Percentiles rank a stretch among this genome's conserved stretches.
These are phyloP conservation scores for Scaptodrosophila lebanonensis DNA, from an alignment of 1,140 invertebrate genomes.

Conservation along the genomic window DNA sequence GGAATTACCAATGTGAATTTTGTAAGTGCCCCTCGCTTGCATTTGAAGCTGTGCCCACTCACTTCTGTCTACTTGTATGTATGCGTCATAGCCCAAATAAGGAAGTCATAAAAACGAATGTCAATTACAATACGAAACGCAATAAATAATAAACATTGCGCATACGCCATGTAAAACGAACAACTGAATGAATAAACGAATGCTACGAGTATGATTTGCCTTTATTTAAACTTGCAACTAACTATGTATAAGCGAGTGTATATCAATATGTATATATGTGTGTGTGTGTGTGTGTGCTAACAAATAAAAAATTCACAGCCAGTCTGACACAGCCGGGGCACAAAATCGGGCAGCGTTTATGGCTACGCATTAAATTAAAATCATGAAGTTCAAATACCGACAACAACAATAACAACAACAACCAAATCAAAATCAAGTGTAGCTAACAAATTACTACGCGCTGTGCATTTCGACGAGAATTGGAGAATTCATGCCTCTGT, in stretches of 20 bases:
- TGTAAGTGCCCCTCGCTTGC: too few species aligned
- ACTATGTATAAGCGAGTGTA: too few species aligned
- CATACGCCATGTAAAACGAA: constrained; percentile 40
- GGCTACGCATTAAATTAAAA: constrained; percentile 31
- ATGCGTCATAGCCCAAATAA: constrained; percentile 30
- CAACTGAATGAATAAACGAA: too few species aligned
- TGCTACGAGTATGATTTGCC: constrained; percentile 12
- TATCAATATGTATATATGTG: too few species aligned
- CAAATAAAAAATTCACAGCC: too few species aligned
- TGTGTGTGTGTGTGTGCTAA: too few species aligned
- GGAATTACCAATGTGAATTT: too few species aligned
- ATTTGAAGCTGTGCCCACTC: too few species aligned
- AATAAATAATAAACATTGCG: constrained; percentile 40
- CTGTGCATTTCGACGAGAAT: neutral
- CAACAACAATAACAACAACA: constrained; percentile 10
- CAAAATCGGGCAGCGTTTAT: constrained; percentile 8
- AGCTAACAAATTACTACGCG: constrained; percentile 37
- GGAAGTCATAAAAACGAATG: constrained; percentile 41
- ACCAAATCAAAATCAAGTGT: constrained; percentile 24
- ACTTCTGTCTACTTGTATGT: too few species aligned
- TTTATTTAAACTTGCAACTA: constrained; percentile 3
- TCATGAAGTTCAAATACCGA: constrained; percentile 34
- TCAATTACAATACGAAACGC: constrained; percentile 36
- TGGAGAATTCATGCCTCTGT: neutral
- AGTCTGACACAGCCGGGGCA: too few species aligned